Conservation (phyloP, 1,140 invertebrate genomes). For the Trichomalopsis sarcophagae region DNA sequence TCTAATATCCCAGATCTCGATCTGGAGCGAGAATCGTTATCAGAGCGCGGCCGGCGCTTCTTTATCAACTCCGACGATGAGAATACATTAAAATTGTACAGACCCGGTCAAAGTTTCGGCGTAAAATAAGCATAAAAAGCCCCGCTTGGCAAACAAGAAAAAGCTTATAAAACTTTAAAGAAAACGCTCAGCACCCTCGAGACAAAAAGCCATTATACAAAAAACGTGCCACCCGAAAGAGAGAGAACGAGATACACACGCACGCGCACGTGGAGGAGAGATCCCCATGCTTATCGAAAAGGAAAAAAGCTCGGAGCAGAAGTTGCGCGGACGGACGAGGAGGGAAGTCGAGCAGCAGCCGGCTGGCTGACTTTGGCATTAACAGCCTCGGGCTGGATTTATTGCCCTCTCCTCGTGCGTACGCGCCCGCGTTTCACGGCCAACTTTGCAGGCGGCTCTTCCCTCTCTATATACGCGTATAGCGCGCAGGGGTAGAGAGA, state of each 20-base stretch:
- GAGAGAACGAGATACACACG: not conserved
- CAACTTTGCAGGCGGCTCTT: not conserved
- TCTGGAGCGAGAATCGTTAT: not conserved
- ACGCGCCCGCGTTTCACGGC: conserved; percentile 1
- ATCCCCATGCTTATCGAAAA: conserved; percentile 11
- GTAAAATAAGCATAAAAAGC: conserved; percentile 36
- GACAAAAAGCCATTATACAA: conserved; percentile 26
- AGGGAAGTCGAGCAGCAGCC: conserved; percentile 37
- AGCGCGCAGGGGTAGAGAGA: not conserved
- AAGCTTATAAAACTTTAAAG: conserved; percentile 42
- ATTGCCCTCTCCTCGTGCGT: conserved; percentile 54
- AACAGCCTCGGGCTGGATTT: conserved; percentile 62
- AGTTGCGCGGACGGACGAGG: not conserved
- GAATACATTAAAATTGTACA: not conserved
- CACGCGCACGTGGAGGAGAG: not conserved
- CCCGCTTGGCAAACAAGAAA: not conserved
- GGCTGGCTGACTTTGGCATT: conserved; percentile 62
- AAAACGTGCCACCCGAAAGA: conserved; percentile 9
- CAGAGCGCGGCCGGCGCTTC: not conserved
- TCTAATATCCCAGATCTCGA: not conserved
- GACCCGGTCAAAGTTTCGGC: not conserved
- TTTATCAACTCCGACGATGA: not conserved
- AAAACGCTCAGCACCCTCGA: not conserved
- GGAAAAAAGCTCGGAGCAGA: not conserved
- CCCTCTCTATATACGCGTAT: not conserved